Conservation (phyloP, 2,113 vertebrate genomes). For the Chaetura pelagica region DNA sequence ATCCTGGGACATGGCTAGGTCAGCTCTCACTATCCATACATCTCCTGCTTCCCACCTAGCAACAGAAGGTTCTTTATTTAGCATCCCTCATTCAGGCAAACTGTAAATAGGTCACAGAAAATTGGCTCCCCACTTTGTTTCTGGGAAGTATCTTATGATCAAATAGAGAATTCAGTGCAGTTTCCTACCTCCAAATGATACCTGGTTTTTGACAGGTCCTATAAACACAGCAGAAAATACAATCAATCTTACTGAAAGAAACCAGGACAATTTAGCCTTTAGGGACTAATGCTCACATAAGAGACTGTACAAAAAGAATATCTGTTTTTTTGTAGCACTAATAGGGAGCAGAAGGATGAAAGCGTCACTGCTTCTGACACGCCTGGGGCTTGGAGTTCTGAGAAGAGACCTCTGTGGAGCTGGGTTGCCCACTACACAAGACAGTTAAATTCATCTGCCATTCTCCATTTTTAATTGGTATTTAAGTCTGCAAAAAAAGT, state of each 20-base stretch:
- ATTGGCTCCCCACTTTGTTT: conserved; percentile 22
- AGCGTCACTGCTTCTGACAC: background rate
- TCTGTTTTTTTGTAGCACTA: background rate
- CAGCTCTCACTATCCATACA: background rate
- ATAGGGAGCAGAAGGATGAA: background rate
- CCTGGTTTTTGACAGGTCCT: conserved; percentile 21
- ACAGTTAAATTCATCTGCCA: background rate
- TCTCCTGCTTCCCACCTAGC: conserved; percentile 10
- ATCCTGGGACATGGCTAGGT: background rate
- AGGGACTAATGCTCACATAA: background rate
- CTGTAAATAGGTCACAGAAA: conserved; percentile 45
- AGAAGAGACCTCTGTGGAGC: background rate
- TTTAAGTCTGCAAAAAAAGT: background rate
- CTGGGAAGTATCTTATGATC: conserved; percentile 13
- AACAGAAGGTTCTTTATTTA: conserved; percentile 42
- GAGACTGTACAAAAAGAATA: background rate
- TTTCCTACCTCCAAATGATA: conserved; percentile 1
- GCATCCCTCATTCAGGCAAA: background rate
- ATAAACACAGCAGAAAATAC: background rate
- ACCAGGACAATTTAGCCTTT: background rate
- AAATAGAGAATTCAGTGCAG: conserved; percentile 7
- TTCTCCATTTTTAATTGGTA: background rate
- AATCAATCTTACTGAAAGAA: background rate
- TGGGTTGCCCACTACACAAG: background rate
- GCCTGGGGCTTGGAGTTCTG: background rate